These are phyloP conservation scores for Selene dorsalis DNA, from an alignment of 2,797 vertebrate genomes.

Conservation along the genomic window DNA sequence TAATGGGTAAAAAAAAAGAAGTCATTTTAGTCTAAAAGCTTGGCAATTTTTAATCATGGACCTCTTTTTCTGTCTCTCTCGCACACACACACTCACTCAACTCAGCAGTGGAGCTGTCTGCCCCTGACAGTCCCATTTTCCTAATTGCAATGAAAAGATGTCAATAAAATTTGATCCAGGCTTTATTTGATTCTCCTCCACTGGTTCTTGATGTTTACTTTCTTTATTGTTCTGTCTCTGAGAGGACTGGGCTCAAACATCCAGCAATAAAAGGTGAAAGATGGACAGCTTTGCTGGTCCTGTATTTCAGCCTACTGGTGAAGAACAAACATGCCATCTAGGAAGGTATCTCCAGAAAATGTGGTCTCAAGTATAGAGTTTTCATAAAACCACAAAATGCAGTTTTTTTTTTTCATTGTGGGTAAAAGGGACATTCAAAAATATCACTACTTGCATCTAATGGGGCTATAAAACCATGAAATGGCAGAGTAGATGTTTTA, in stretches of 20 bases:
- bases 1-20: background rate
- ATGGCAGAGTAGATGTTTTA: background rate
- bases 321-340: conserved; percentile 26
- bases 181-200: conserved; percentile 53
- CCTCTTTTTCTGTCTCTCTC: conserved; percentile 4
- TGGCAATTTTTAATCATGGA: background rate
- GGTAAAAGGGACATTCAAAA: background rate
- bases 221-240: conserved; percentile 67
- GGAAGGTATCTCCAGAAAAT: conserved; percentile 10
- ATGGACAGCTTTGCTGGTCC: conserved; percentile 8
- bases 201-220: conserved; percentile 57
- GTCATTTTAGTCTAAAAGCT: background rate
- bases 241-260: conserved; percentile 40
- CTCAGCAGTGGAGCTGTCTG: conserved; percentile 18
- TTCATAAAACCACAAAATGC: background rate
- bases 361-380: background rate
- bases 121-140: conserved; percentile 29
- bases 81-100: background rate
- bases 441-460: background rate
- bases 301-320: conserved; percentile 22
- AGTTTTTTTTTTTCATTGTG: background rate
- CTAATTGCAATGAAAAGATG: conserved; percentile 63
- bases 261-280: conserved; percentile 60
- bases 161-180: conserved; percentile 62
- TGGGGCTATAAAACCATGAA: background rate